Conservation (phyloP, 2,888 invertebrate species). For the Xylocampa areola region DNA sequence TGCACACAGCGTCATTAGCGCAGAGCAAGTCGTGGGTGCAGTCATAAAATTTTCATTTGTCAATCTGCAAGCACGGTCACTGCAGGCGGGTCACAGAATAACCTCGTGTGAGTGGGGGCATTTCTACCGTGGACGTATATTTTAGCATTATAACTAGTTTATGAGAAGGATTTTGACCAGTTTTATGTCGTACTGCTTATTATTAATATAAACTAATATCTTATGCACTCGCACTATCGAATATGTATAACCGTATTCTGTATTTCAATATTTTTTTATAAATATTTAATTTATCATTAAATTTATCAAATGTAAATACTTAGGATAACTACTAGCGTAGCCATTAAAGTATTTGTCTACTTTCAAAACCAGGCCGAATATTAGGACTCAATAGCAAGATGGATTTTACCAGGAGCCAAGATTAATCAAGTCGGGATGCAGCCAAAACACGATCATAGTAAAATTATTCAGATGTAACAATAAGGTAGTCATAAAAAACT, state of each 20-base stretch:
- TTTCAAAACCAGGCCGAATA: constrained; percentile 2
- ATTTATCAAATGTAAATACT: too few relatives aligned
- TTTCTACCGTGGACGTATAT: constrained; percentile 9
- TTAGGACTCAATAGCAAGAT: constrained; percentile 1
- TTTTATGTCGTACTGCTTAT: too few relatives aligned
- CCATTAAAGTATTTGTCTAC: background rate
- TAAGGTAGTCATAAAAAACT: background rate
- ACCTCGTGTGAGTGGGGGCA: constrained; percentile 1
- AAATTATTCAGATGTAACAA: too few relatives aligned
- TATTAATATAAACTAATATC: too few relatives aligned
- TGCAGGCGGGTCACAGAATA: constrained; percentile 50
- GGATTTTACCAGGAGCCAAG: background rate
- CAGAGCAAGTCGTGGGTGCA: constrained; percentile 67
- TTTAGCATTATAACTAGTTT: constrained; percentile 7
- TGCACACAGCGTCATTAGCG: constrained; percentile 76
- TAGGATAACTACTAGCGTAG: too few relatives aligned
- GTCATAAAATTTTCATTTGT: constrained; percentile 82
- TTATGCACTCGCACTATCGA: too few relatives aligned
- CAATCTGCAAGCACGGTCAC: constrained; percentile 74
- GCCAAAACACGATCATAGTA: background rate
- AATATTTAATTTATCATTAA: too few relatives aligned
- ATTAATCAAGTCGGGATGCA: constrained; percentile 2
- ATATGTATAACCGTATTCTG: too few relatives aligned
- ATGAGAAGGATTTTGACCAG: background rate
- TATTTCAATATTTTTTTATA: too few relatives aligned